A percentile compares a stretch with the other conserved stretches of the same genome.
Evolutionary conservation across 2,888 invertebrate species (phyloP).

Genomic region (Cremastinae sp.): DNA sequence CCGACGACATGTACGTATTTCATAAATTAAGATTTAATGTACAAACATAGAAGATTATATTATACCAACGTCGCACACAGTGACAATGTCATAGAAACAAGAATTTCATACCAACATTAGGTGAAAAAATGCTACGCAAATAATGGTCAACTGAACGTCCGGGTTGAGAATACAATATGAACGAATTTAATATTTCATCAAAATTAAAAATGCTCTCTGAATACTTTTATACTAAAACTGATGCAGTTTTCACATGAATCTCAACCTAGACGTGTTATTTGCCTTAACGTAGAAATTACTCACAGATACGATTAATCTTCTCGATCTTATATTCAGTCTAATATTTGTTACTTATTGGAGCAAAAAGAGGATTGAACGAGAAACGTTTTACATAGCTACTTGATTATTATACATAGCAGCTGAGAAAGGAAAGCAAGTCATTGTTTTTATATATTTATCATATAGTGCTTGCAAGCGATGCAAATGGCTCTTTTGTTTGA

Average conservation of each 20-base stretch:
- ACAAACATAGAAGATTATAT: not conserved
- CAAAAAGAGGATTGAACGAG: not conserved
- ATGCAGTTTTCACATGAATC: too few species aligned
- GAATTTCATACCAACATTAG: conserved; percentile 31
- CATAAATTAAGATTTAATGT: conserved; percentile 57
- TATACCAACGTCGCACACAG: conserved; percentile 10
- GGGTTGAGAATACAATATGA: conserved; percentile 28
- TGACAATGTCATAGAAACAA: conserved; percentile 43
- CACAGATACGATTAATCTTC: conserved; percentile 22
- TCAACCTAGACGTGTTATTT: conserved; percentile 34
- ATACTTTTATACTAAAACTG: too few species aligned
- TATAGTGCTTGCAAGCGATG: conserved; percentile 51
- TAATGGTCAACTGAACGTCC: conserved; percentile 25
- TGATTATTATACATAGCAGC: conserved; percentile 41
- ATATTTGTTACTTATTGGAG: conserved; percentile 5
- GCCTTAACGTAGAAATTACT: conserved; percentile 44
- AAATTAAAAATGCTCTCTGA: too few species aligned
- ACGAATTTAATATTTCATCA: not conserved
- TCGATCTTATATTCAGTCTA: conserved; percentile 12
- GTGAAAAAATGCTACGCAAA: conserved; percentile 17
- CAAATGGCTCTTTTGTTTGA: conserved; percentile 36
- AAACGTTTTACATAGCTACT: conserved; percentile 13
- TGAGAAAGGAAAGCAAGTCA: conserved; percentile 31
- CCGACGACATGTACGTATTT: conserved; percentile 80
- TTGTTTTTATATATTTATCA: conserved; percentile 15